Base-by-base conservation (phyloP, 2,888 invertebrate species). In the Mechanitis mazaeus region DNA sequence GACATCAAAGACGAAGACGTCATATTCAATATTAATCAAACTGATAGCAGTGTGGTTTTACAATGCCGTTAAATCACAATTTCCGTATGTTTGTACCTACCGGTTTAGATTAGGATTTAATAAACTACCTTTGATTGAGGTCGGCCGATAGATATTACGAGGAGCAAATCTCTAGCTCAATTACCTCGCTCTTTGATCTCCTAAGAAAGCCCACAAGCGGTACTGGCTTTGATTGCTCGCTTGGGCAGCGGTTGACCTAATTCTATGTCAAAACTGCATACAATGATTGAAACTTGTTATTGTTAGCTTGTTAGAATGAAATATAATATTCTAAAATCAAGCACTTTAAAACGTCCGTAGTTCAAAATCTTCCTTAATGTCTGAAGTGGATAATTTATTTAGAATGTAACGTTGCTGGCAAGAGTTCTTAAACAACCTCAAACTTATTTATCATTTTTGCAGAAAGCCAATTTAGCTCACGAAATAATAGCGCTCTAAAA, bases 401-500 rank as follows among this genome's bases (percentile, higher is more conserved):
- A 45, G 56, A 60, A 56, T 55, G 31, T 11, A 28, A 31, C 54
- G 20, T 62, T 61, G 63, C 59, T 54, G 58, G 56, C 65, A 60
- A 59, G 60, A 68, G 68, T 66, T 65, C 65, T 65, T 62, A 67
- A 70, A 69, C 66, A 67, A 68, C 66, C 67, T 66, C 66, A 65
- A 68, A 70, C 66, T 70, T 72, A 70, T 73, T 73, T 73, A 71
- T 68, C 65, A 61, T 72, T 74, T 75, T 76, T 75, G 72, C 76
- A 77, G 76, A 76, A 74, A 70, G 68, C 68, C 68, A 69, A 67
- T 71, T 69, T 71, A 72, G 76, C 74, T 75, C 71, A 71, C 71
- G 70, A 75, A 77, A 78, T 81, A 76, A 78, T 77, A 81, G 79
- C 80, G 76, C 75, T 81, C 82, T 79, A 78, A 84, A 83, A 83